Conservation (phyloP, 2,797 vertebrate genomes). For the Pseudopleuronectes americanus region DNA sequence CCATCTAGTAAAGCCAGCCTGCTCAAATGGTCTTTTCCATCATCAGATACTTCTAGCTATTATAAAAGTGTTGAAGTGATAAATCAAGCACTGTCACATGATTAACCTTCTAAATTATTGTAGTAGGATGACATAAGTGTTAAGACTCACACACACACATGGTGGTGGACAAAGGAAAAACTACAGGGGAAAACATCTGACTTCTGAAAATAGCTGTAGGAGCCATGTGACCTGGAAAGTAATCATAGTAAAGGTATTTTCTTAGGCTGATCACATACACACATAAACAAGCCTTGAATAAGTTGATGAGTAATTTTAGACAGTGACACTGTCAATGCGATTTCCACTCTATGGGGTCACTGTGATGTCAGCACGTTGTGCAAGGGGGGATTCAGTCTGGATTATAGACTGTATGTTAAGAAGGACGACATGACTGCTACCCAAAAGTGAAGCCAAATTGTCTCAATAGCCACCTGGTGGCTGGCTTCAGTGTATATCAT, state of each 20-base stretch:
- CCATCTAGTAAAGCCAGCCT: conserved; percentile 49
- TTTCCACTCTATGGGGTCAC: conserved; percentile 55
- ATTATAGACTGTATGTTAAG: too few species aligned
- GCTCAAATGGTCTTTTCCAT: conserved; percentile 34
- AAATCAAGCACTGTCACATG: conserved; percentile 51
- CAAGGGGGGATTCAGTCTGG: too few species aligned
- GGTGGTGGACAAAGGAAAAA: conserved; percentile 45
- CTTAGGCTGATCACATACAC: conserved; percentile 62
- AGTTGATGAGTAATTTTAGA: conserved; percentile 56
- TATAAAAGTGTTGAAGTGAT: conserved; percentile 39
- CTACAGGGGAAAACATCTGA: conserved; percentile 46
- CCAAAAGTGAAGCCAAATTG: too few species aligned
- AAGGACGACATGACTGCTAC: too few species aligned
- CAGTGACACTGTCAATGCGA: conserved; percentile 48
- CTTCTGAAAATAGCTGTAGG: conserved; percentile 67
- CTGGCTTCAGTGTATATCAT: too few species aligned
- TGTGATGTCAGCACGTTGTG: conserved; percentile 20
- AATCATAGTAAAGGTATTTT: conserved; percentile 80
- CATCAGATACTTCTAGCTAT: conserved; percentile 55
- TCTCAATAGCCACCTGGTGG: too few species aligned
- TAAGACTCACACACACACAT: conserved; percentile 17
- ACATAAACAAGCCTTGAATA: conserved; percentile 50
- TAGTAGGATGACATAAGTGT: conserved; percentile 60
- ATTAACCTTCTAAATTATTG: conserved; percentile 60
- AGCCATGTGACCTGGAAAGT: conserved; percentile 78